Conservation (phyloP, 2,888 invertebrate genomes). For the Osmoderma eremita region DNA sequence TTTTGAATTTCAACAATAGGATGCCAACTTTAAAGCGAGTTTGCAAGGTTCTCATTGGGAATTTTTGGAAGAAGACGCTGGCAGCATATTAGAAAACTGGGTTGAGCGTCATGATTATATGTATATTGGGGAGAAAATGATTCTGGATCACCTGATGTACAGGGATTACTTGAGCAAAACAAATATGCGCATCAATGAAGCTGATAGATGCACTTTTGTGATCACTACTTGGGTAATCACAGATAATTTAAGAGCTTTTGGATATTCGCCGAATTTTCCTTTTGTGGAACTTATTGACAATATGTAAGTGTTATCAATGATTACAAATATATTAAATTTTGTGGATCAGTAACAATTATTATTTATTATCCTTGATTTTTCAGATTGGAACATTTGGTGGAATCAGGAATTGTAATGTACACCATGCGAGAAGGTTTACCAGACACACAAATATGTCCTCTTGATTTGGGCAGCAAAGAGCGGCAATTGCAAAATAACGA, state of each 20-base stretch:
- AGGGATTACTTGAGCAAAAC: conserved; percentile 75
- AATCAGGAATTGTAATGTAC: conserved; percentile 80
- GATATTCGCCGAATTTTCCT: conserved; percentile 72
- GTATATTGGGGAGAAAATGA: conserved; percentile 76
- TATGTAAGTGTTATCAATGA: conserved; percentile 70
- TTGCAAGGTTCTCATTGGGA: conserved; percentile 44
- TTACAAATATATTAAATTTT: conserved; percentile 16
- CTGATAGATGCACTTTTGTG: conserved; percentile 79
- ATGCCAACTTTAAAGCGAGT: conserved; percentile 39
- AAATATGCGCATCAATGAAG: conserved; percentile 62
- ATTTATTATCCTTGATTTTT: conserved; percentile 47
- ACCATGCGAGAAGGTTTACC: conserved; percentile 74
- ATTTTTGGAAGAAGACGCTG: conserved; percentile 53
- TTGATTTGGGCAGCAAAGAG: conserved; percentile 83
- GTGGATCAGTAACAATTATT: neutral
- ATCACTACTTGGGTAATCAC: conserved; percentile 76
- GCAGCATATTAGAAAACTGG: conserved; percentile 62
- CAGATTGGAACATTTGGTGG: conserved; percentile 75
- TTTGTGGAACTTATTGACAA: conserved; percentile 73
- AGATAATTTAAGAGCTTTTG: conserved; percentile 76
- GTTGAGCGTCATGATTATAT: conserved; percentile 66
- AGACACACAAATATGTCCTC: conserved; percentile 81
- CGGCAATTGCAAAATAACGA: conserved; percentile 80
- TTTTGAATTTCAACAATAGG: conserved; percentile 15
- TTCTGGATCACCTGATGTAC: conserved; percentile 76